Base-by-base conservation (phyloP, 1,140 invertebrate species). In the Drosophila truncata region DNA sequence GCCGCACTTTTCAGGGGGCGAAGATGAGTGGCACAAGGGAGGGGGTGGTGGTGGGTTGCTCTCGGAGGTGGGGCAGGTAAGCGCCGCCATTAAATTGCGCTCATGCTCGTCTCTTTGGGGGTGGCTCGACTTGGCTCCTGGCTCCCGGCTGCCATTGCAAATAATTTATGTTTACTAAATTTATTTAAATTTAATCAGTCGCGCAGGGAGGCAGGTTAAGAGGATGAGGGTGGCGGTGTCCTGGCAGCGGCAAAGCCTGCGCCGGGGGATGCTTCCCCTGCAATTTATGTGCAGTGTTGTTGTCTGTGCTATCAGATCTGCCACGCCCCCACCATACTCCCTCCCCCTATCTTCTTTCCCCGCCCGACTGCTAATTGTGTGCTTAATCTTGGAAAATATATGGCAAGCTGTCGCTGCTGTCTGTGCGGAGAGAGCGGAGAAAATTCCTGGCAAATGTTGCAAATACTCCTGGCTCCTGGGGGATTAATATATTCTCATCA, bases 121-220 rank as follows among this genome's bases (percentile, higher is more conserved):
- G 57, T 78, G 82, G 78, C 39, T 33, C 31, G 35, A 25, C 20
- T 55, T 7, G 10, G 2, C 27, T 18, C 16, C 18, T 6, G 6
- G 29, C 49, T 75, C 25, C 61, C 42, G 79, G 65, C 49, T 74
- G 78, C 60, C 55, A 76, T 85, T 91, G 86, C 82, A 91, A 91
- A 91, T 87, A 91, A 91, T 91, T 91, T 91, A 91, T 91, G 87
- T 91, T 91, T 91, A 91, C 91, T 91, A 91, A 91, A 91, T 91
- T 91, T 91, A 91, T 91, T 91, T 91, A 91, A 91, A 91, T 91
- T 91, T 91, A 91, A 91, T 91, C 87, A 91, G 87, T 70, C 80
- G 66, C 88, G 59, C 60, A 47, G 50, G 62, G 46, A 23, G 42
- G 29, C 25, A 49, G 57, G 58, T n/a, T 31, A 33, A 50, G 18